Percentiles rank a stretch among this genome's conserved stretches.
Evolutionary conservation across 2,888 invertebrate species (phyloP).

Genomic region (Meghimatium bilineatum): DNA sequence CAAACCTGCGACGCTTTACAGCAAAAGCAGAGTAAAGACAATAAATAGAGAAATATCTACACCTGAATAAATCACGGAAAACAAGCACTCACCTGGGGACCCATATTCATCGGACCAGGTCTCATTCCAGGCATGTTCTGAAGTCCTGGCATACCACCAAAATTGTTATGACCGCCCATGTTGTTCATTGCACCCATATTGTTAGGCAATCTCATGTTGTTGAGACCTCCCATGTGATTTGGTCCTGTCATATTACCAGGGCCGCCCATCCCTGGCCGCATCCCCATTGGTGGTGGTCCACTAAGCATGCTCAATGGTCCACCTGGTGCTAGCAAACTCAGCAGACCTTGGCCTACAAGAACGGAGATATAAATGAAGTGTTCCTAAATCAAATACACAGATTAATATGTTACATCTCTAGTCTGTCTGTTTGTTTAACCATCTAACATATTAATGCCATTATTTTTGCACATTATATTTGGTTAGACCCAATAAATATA

Average conservation of each 20-base stretch:
- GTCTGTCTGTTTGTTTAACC: no score
- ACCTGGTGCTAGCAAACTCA: slow-evolving; percentile 45
- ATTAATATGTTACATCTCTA: no score
- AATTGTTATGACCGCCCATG: neutral
- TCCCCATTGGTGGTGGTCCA: slow-evolving; percentile 45
- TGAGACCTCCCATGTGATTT: slow-evolving; percentile 48
- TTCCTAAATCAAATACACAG: no score
- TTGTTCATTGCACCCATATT: slow-evolving; percentile 19
- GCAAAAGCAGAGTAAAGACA: no score
- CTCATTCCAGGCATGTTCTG: slow-evolving; percentile 34
- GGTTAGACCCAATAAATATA: no score
- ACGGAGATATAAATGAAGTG: neutral
- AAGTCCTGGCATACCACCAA: slow-evolving; percentile 22
- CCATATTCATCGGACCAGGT: slow-evolving; percentile 34
- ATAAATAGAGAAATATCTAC: no score
- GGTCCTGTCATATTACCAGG: slow-evolving; percentile 2
- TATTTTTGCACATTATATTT: no score
- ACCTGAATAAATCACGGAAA: no score
- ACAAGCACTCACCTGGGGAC: slow-evolving; percentile 29
- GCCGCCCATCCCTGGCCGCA: slow-evolving; percentile 15
- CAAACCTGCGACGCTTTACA: no score
- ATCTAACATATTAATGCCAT: no score
- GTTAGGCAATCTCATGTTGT: neutral
- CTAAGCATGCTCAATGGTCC: slow-evolving; percentile 36
- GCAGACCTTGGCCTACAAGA: slow-evolving; percentile 29